phyloP scores from a whole-genome alignment of 2,797 vertebrate species.

The Cyprinodon diabolis region DNA sequence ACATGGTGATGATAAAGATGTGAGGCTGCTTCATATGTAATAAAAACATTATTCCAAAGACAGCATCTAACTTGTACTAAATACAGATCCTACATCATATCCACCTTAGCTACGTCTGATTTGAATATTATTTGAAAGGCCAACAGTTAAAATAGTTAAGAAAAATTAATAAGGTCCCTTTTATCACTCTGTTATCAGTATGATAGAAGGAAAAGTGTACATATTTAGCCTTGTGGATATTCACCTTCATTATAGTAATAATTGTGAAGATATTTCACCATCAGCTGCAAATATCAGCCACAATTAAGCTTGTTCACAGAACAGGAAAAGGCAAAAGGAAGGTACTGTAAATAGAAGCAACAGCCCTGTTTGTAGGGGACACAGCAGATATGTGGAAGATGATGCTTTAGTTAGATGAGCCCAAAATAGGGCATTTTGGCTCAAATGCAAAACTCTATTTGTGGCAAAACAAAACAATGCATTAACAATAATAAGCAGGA shows the following conservation, averaged over 20 bases:
- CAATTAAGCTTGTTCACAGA: neutral
- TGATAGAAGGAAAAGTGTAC: neutral
- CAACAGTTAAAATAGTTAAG: neutral
- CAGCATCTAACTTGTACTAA: too few species aligned
- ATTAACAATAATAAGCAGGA: neutral
- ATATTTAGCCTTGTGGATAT: neutral
- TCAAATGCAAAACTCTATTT: too few species aligned
- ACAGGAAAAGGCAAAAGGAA: neutral
- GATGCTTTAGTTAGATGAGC: too few species aligned
- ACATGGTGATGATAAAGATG: neutral
- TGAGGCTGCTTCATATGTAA: neutral
- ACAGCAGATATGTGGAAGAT: neutral
- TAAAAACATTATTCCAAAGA: too few species aligned
- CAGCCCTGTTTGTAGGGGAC: neutral
- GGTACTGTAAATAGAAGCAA: neutral
- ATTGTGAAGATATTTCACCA: neutral
- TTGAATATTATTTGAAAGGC: neutral
- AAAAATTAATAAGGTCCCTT: neutral
- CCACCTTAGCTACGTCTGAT: neutral
- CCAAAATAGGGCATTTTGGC: too few species aligned
- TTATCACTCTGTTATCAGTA: neutral
- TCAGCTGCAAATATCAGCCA: neutral
- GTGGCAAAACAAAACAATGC: too few species aligned
- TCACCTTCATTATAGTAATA: neutral
- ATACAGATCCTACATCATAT: neutral